Percentiles rank a stretch among this genome's conserved stretches.
Conservation (phyloP, 2,888 invertebrate genomes). For the Octonoba sinensis region DNA sequence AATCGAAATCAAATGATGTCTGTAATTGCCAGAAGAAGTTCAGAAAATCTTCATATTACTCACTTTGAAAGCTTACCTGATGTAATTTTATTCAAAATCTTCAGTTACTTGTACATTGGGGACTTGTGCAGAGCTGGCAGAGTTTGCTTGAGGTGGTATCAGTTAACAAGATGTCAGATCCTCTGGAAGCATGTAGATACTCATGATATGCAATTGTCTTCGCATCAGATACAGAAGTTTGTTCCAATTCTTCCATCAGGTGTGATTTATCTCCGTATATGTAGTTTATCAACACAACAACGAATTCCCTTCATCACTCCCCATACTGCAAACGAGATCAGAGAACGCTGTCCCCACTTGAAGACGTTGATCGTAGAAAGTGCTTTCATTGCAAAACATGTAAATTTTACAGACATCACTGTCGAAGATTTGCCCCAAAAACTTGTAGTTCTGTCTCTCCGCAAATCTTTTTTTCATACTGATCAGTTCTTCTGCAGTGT, state of each 20-base stretch:
- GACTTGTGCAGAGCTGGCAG: slow-evolving; percentile 56
- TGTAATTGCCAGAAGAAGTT: too few species aligned
- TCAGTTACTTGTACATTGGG: slow-evolving; percentile 53
- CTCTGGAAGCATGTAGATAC: slow-evolving; percentile 60
- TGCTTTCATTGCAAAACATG: slow-evolving; percentile 53
- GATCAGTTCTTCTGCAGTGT: slow-evolving; percentile 62
- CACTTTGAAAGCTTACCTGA: slow-evolving; percentile 55
- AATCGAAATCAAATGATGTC: too few species aligned
- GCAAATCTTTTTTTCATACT: slow-evolving; percentile 58
- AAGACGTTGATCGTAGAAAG: slow-evolving; percentile 53
- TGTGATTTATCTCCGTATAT: slow-evolving; percentile 47
- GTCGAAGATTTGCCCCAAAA: slow-evolving; percentile 60
- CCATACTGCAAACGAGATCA: slow-evolving; percentile 35
- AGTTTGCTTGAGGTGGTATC: slow-evolving; percentile 58
- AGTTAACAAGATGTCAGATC: slow-evolving; percentile 46
- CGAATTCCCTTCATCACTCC: slow-evolving; percentile 49
- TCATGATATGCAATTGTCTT: slow-evolving; percentile 54
- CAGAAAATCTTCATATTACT: too few species aligned
- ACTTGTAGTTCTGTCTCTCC: slow-evolving; percentile 37
- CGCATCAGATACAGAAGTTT: slow-evolving; percentile 52
- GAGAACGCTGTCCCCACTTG: slow-evolving; percentile 49
- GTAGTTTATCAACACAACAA: slow-evolving; percentile 43
- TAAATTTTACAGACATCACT: slow-evolving; percentile 55
- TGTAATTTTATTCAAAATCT: slow-evolving; percentile 56
- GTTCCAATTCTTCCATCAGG: slow-evolving; percentile 46